Evolutionary conservation across 2,797 vertebrate species (phyloP).

Genomic region (Lepidocolaptes lacrymiger): DNA sequence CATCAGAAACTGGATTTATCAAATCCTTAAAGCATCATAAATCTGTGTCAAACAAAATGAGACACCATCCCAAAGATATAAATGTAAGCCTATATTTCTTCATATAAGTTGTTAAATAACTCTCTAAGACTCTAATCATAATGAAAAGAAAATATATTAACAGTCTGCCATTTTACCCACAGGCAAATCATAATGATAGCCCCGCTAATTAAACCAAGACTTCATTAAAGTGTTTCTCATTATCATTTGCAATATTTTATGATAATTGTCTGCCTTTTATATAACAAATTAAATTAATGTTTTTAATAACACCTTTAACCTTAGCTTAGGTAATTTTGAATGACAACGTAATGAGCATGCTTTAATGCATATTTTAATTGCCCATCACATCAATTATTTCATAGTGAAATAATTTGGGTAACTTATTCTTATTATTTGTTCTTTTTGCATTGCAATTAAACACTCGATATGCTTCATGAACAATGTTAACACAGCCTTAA

Average conservation of each 20-base stretch:
- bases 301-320: slow-evolving; percentile 78
- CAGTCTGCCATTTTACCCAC: slow-evolving; percentile 57
- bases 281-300: slow-evolving; percentile 77
- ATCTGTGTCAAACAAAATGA: background rate
- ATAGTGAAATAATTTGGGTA: slow-evolving; percentile 66
- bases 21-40: background rate
- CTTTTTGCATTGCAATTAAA: slow-evolving; percentile 58
- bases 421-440: slow-evolving; percentile 65
- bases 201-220: slow-evolving; percentile 59
- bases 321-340: slow-evolving; percentile 68
- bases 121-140: slow-evolving; percentile 49
- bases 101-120: slow-evolving; percentile 65
- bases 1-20: background rate
- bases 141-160: slow-evolving; percentile 67
- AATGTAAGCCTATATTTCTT: slow-evolving; percentile 36
- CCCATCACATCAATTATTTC: slow-evolving; percentile 73
- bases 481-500: slow-evolving; percentile 59
- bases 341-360: slow-evolving; percentile 65
- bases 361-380: slow-evolving; percentile 75
- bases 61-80: background rate
- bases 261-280: slow-evolving; percentile 72
- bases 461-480: slow-evolving; percentile 46
- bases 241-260: slow-evolving; percentile 74
- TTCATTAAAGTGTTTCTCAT: slow-evolving; percentile 73
- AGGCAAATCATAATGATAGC: slow-evolving; percentile 56